Conservation (phyloP, 2,888 invertebrate species). For the Rhagonycha lutea region DNA sequence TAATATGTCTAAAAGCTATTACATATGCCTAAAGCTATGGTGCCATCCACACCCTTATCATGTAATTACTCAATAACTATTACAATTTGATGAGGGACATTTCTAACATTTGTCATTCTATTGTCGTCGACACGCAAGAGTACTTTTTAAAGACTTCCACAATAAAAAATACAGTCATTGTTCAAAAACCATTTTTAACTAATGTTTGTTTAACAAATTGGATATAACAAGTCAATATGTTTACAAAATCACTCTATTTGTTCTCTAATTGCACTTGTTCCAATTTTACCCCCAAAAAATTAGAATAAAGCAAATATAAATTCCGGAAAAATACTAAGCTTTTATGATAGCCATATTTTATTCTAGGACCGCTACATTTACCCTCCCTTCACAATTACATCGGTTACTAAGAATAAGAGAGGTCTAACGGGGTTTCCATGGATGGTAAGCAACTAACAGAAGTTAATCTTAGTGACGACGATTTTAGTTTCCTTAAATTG, state of each 20-base stretch:
- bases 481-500: no score
- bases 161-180: background rate
- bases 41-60: constrained; percentile 27
- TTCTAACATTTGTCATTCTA: constrained; percentile 24
- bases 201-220: background rate
- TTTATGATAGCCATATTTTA: no score
- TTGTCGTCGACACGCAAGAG: constrained; percentile 25
- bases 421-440: no score
- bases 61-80: constrained; percentile 31
- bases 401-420: no score
- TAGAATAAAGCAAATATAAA: background rate
- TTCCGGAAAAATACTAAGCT: no score
- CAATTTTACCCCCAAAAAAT: background rate
- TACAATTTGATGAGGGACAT: constrained; percentile 27
- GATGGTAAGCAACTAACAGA: no score
- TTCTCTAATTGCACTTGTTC: background rate
- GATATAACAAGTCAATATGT: background rate
- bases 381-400: no score
- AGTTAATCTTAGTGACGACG: no score
- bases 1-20: constrained; percentile 27
- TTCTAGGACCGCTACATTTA: no score
- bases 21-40: constrained; percentile 11
- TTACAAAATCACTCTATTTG: background rate
- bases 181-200: background rate
- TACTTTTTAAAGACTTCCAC: constrained; percentile 15